These are phyloP conservation scores for Hylaea fasciaria DNA, from an alignment of 2,888 invertebrate genomes.

Conservation along the genomic window DNA sequence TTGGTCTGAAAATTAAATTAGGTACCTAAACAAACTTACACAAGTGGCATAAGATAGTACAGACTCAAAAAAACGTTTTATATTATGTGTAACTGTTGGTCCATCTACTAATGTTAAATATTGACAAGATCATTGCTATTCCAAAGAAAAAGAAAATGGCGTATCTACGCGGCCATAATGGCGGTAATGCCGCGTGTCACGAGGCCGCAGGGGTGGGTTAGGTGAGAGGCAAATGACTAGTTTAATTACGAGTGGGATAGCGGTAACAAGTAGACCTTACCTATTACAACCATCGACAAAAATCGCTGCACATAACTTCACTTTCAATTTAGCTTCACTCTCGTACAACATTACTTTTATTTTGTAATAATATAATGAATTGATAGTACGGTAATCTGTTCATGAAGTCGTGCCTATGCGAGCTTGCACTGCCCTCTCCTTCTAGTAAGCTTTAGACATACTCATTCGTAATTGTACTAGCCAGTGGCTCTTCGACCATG, in stretches of 20 bases:
- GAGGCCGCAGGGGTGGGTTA: slow-evolving; percentile 45
- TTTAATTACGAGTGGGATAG: slow-evolving; percentile 4
- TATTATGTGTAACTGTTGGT: too few species aligned
- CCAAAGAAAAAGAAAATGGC: slow-evolving; percentile 32
- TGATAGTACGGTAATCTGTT: too few species aligned
- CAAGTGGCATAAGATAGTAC: too few species aligned
- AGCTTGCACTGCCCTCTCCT: too few species aligned
- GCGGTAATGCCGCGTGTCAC: slow-evolving; percentile 47
- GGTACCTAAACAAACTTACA: too few species aligned
- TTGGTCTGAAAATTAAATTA: too few species aligned
- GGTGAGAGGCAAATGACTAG: slow-evolving; percentile 1
- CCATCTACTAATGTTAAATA: slow-evolving; percentile 7
- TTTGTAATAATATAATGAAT: too few species aligned
- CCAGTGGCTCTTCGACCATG: slow-evolving; percentile 9
- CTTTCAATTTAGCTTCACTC: too few species aligned
- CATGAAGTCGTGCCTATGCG: too few species aligned
- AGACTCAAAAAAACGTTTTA: too few species aligned
- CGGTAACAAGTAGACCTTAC: neutral
- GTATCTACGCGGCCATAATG: slow-evolving; percentile 41
- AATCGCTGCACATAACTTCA: neutral
- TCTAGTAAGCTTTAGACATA: too few species aligned
- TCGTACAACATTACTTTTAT: too few species aligned
- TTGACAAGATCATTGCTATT: slow-evolving; percentile 35
- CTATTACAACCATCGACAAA: neutral
- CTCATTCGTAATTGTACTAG: neutral